Evolutionary conservation across 2,113 vertebrate genomes (phyloP).

Genomic region (Protobothrops flavoviridis): DNA sequence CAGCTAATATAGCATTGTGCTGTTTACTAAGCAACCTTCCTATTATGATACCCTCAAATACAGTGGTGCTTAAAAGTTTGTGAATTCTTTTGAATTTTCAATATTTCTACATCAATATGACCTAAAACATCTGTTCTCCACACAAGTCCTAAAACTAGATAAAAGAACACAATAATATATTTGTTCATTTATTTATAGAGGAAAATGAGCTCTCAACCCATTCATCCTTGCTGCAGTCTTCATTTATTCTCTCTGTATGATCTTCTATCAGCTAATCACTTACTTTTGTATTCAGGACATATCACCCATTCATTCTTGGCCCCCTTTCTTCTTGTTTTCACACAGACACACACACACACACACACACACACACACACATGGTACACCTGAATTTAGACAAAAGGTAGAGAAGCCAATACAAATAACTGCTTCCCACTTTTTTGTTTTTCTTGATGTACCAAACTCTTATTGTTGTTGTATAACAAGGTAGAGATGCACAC

Average conservation of each 20-base stretch:
- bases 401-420: neutral
- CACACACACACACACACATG: no score
- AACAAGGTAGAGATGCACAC: neutral
- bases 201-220: neutral
- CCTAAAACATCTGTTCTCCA: neutral
- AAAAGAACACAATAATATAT: neutral
- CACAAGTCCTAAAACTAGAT: neutral
- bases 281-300: neutral
- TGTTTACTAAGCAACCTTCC: neutral
- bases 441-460: neutral
- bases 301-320: neutral
- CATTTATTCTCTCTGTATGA: neutral
- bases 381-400: no score
- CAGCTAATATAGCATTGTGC: neutral
- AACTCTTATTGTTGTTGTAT: neutral
- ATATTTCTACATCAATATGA: neutral
- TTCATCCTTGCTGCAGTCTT: neutral
- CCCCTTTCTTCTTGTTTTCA: neutral
- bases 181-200: neutral
- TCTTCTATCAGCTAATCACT: neutral
- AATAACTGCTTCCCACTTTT: neutral
- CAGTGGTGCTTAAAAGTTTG: neutral
- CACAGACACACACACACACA: neutral
- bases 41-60: neutral
- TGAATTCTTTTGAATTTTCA: neutral